phyloP scores from a whole-genome alignment of 2,113 vertebrate species.

The Macquaria australasica region DNA sequence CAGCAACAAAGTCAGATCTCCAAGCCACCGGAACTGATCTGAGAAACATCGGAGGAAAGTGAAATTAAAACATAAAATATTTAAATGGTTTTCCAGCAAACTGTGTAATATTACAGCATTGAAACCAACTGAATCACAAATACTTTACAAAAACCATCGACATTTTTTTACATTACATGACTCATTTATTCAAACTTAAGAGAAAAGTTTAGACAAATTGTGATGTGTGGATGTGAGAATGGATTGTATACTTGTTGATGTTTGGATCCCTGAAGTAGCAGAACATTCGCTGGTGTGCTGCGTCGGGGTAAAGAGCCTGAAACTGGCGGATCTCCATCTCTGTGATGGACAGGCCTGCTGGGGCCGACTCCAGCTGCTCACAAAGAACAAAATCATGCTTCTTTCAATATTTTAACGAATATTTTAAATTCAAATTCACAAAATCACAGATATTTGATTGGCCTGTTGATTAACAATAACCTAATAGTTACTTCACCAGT shows the following conservation, averaged over 20 bases:
- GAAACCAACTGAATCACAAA: not conserved
- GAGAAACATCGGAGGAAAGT: constrained; percentile 8
- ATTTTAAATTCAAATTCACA: not conserved
- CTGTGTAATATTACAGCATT: not conserved
- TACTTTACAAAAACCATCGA: not conserved
- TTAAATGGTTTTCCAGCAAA: not conserved
- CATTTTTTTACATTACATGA: not conserved
- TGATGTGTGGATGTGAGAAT: not conserved
- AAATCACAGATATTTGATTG: not conserved
- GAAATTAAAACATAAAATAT: not conserved
- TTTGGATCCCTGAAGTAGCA: constrained; percentile 88
- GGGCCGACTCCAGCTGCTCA: constrained; percentile 83
- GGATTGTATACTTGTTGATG: constrained; percentile 74
- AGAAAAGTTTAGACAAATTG: not conserved
- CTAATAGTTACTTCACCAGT: not conserved
- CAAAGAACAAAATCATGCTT: not conserved
- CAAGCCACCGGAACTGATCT: constrained; percentile 90
- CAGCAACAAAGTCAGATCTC: constrained; percentile 87
- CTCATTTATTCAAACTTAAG: not conserved
- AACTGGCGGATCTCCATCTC: constrained; percentile 93
- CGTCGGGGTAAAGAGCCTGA: constrained; percentile 77
- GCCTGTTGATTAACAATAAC: not conserved
- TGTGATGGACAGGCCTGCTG: constrained; percentile 87
- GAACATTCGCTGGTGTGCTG: constrained; percentile 77
- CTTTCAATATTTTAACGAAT: not conserved